phyloP scores from a whole-genome alignment of 1,140 invertebrate genomes.

The Aphidius ervi region DNA sequence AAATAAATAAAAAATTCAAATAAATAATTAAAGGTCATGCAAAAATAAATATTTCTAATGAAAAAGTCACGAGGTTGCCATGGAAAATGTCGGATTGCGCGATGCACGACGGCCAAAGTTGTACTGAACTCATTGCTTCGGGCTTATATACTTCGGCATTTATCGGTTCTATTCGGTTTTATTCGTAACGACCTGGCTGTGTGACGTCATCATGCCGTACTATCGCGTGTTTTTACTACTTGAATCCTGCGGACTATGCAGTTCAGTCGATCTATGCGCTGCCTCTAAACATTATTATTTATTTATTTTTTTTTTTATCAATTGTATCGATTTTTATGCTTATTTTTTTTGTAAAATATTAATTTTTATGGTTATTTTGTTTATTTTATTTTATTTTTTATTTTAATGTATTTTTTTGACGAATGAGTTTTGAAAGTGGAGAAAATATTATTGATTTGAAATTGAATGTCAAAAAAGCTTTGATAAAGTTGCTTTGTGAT shows the following conservation, averaged over 20 bases:
- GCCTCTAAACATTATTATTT: background rate
- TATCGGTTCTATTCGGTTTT: constrained; percentile 27
- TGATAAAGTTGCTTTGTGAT: no score
- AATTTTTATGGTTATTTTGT: no score
- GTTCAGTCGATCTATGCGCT: constrained; percentile 19
- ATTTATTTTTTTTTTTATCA: background rate
- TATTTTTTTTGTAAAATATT: background rate
- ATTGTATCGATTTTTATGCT: background rate
- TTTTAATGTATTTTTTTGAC: no score
- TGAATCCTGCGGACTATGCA: constrained; percentile 38
- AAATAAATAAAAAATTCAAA: constrained; percentile 7
- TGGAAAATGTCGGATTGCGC: constrained; percentile 12
- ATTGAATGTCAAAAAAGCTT: no score
- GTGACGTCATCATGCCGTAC: constrained; percentile 44
- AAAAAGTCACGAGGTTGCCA: constrained; percentile 1
- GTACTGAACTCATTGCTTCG: constrained; percentile 35
- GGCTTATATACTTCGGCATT: constrained; percentile 32
- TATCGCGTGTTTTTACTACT: constrained; percentile 51
- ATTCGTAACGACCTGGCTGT: constrained; percentile 7
- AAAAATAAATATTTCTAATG: background rate
- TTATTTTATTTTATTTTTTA: no score
- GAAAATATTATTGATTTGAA: no score
- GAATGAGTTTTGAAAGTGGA: no score
- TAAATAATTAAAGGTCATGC: constrained; percentile 2
- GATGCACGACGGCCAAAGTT: constrained; percentile 31